Conservation (phyloP, 2,797 vertebrate genomes). For the Enteromius treurensis region DNA sequence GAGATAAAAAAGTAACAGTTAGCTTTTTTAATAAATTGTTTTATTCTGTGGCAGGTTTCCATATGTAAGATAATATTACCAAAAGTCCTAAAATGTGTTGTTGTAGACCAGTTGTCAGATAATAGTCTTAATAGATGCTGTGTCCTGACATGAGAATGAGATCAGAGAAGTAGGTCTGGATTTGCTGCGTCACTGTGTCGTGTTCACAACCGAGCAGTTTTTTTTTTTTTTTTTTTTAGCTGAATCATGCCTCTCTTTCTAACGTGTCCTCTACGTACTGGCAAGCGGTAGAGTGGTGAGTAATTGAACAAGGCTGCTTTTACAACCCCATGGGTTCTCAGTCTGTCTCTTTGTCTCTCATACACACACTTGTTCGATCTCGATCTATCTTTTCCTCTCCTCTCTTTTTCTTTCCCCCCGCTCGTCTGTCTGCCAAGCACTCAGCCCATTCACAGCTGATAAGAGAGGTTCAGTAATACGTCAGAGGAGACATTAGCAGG, state of each 20-base stretch:
- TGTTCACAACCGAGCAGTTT: background rate
- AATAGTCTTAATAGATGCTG: background rate
- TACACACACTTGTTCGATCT: conserved; percentile 46
- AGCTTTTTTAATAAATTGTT: background rate
- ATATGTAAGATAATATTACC: background rate
- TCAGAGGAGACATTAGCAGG: conserved; percentile 18
- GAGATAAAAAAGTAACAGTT: background rate
- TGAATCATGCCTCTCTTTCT: conserved; percentile 50
- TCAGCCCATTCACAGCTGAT: conserved; percentile 47
- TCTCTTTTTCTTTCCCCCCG: conserved; percentile 41
- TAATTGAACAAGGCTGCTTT: conserved; percentile 49
- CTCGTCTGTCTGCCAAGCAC: conserved; percentile 45
- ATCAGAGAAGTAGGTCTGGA: conserved; percentile 14
- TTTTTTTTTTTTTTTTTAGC: conserved; percentile 17
- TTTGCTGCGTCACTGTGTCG: conserved; percentile 37
- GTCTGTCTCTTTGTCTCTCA: conserved; percentile 41
- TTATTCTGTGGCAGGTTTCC: background rate
- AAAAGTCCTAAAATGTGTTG: background rate
- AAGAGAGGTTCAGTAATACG: conserved; percentile 27
- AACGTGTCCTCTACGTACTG: conserved; percentile 36
- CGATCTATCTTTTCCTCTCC: conserved; percentile 51
- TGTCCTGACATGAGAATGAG: background rate
- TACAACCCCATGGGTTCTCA: conserved; percentile 53
- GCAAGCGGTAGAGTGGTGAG: conserved; percentile 44
- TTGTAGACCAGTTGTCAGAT: background rate